phyloP scores from a whole-genome alignment of 2,113 vertebrate genomes.

The Sardina pilchardus region DNA sequence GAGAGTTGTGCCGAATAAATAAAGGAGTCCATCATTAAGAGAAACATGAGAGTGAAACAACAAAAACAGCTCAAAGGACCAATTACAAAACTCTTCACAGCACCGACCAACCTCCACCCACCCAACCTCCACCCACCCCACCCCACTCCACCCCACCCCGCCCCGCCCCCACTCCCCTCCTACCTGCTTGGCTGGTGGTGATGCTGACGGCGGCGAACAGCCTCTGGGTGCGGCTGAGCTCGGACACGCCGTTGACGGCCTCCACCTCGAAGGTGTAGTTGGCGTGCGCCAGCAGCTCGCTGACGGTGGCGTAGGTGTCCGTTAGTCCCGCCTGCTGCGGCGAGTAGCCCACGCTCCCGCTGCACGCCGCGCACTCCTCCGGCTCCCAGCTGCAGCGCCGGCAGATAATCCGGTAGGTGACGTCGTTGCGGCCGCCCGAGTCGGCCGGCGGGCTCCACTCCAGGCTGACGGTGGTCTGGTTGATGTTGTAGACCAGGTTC shows the following conservation, averaged over 20 bases:
- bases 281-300: constrained; percentile 94
- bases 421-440: constrained; percentile 90
- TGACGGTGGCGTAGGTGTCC: constrained; percentile 89
- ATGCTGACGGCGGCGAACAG: constrained; percentile 96
- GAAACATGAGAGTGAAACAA: background rate
- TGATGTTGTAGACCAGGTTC: constrained; percentile 99
- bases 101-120: too few relatives aligned
- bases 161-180: constrained; percentile 52
- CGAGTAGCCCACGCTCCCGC: constrained; percentile 88
- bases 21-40: background rate
- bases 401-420: constrained; percentile 92
- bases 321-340: constrained; percentile 91
- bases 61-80: background rate
- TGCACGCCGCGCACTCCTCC: constrained; percentile 91
- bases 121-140: too few relatives aligned
- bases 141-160: background rate
- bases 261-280: constrained; percentile 99
- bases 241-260: constrained; percentile 97
- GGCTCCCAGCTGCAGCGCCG: constrained; percentile 95
- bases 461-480: constrained; percentile 94
- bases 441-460: constrained; percentile 96
- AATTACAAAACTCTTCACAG: background rate
- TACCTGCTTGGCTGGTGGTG: constrained; percentile 98
- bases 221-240: constrained; percentile 92
- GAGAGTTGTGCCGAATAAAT: background rate